These are phyloP conservation scores for Augochlorella aurata DNA, from an alignment of 2,888 invertebrate species.

Conservation along the genomic window DNA sequence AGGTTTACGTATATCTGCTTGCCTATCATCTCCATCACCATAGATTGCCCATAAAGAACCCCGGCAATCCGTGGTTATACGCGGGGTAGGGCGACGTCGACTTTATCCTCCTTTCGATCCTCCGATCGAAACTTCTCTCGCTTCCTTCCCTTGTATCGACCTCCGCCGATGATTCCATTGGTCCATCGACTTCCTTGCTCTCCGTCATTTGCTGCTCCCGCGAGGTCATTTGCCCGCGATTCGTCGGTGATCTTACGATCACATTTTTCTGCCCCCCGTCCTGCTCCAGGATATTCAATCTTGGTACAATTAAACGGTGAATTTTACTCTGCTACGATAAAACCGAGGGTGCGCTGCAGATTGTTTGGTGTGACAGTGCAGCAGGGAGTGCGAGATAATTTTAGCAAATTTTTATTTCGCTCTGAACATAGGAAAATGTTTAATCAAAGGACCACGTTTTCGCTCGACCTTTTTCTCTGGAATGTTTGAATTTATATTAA, in stretches of 20 bases:
- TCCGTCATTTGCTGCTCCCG: not conserved
- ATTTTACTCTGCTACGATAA: too few species aligned
- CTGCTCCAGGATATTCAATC: not conserved
- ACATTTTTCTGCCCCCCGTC: not conserved
- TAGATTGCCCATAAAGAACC: conserved; percentile 82
- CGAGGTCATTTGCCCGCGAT: not conserved
- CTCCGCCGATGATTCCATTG: conserved; percentile 28
- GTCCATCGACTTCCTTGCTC: conserved; percentile 26
- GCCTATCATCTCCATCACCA: conserved; percentile 82
- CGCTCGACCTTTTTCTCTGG: too few species aligned
- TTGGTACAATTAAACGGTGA: too few species aligned
- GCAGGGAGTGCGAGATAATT: not conserved
- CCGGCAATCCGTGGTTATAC: conserved; percentile 81
- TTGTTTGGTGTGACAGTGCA: not conserved
- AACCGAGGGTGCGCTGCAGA: too few species aligned
- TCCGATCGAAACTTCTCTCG: conserved; percentile 68
- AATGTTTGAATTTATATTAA: too few species aligned
- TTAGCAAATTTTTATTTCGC: not conserved
- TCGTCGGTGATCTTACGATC: not conserved
- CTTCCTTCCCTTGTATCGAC: conserved; percentile 56
- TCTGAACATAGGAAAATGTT: not conserved
- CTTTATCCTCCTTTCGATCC: conserved; percentile 66
- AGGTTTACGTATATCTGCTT: conserved; percentile 81
- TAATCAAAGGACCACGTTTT: not conserved
- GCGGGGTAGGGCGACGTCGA: conserved; percentile 59